Base-by-base conservation (phyloP, 2,113 vertebrate species). In the Sturnus vulgaris region DNA sequence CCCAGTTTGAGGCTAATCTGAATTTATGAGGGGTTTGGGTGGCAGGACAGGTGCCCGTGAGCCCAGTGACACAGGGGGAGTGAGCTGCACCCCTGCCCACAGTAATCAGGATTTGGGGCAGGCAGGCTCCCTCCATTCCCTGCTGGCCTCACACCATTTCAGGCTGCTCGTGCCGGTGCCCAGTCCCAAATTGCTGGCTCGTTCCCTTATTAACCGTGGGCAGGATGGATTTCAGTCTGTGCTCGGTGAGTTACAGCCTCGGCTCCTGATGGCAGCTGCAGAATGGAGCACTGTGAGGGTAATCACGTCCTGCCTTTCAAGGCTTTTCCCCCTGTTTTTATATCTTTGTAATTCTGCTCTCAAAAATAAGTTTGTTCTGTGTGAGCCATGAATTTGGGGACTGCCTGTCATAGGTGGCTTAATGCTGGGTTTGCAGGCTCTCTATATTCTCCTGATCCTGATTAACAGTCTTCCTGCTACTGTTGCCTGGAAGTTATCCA, bases 131-230 rank as follows among this genome's bases (percentile, higher is more conserved):
- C 37, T 4, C 12, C 42, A 3, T 3, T 16, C 49, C 40, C 23
- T 9, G 16, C 14, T 40, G 19, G 10, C 28, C 33, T 2, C 28
- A 0, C 20, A 2, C 19, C 39, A 1, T 30, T 40, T 1, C 44
- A 37, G 66, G 21, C 40, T 0, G 0, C 7, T 4, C 0, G 0
- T 7, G 44, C 70, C 5, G 37, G 5, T 2, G 57, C 15, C 46
- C 30, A 5, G 24, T 0, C 60, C 49, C 75, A 64, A 30, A 46
- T 23, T 0, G 1, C 75, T 11, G 55, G 60, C 42, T 14, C 1
- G 0, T n/a, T 73, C 42, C 64, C 72, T 30, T 16, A 9, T 39
- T 55, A 68, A 14, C 47, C 49, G 40, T 2, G 21, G 57, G 3
- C 46, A 50, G 73, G 78, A 40, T 39, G 66, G 85, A 71, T 92